Evolutionary conservation across 2,113 vertebrate genomes (phyloP), one percentile per base, ranked within the genome.

Genomic region (Odontophorus gujanensis): DNA sequence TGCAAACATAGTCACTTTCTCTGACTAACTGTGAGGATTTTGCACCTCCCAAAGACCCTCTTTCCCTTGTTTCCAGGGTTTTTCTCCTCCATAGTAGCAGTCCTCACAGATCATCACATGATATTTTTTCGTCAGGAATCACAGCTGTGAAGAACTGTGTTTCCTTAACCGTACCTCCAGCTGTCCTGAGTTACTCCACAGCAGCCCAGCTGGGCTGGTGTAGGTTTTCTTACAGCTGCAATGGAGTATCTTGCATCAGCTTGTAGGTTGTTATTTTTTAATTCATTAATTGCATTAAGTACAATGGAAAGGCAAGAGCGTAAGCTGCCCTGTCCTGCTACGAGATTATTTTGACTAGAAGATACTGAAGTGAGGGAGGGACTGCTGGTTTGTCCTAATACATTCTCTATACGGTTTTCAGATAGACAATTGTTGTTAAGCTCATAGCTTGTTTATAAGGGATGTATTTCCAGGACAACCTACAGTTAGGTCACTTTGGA

Each of bases 21-120:
- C 83, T 96, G 91, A 58, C 59, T 79, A 67, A 69, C 50, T 89
- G 68, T 92, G 84, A 93, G 71, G 95, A 94, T 95, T 90, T 91
- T 95, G 48, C 75, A 85, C 74, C 91, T 95, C 85, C 58, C 89
- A 82, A 93, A 79, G 63, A 50, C 53, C 78, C n/a, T 87, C 91
- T 89, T 68, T 78, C 59, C 34, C 71, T 83, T 83, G 66, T 94
- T 93, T 93, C 87, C 69, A 67, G 76, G 40, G 69, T 50, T 93
- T 82, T 57, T 87, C n/a, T 87, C 22, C 40, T 87, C 80, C 55
- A 16, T 88, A 85, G 82, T 65, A 84, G 68, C 48, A 93, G 43
- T 75, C 88, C 68, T 90, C 65, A 48, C 82, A 75, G 83, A 87
- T 24, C 0, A 8, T 83, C 80, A 87, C 2, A 13, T 0, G 7